Percentiles rank a stretch among this genome's conserved stretches.
These are phyloP conservation scores for Zootermopsis nevadensis DNA, from an alignment of 2,888 invertebrate genomes.

Conservation along the genomic window DNA sequence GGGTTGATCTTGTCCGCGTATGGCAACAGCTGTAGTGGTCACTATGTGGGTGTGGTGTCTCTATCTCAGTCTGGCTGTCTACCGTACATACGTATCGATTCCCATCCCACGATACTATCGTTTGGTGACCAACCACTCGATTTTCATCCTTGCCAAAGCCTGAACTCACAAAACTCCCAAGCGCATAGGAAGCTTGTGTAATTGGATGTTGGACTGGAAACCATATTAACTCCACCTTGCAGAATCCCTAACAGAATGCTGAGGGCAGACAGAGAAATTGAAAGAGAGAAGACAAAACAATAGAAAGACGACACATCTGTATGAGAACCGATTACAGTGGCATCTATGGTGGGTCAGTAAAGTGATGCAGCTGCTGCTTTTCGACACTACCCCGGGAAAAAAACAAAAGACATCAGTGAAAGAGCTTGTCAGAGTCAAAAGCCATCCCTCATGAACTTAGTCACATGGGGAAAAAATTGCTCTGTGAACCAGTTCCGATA, in stretches of 20 bases:
- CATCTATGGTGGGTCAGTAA: not conserved
- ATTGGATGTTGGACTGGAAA: conserved; percentile 51
- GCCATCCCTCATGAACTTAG: not conserved
- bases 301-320: not conserved
- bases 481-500: no score
- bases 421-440: not conserved
- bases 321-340: not conserved
- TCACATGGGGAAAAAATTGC: no score
- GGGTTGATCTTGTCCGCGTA: conserved; percentile 35
- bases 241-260: not conserved
- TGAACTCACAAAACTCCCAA: conserved; percentile 32
- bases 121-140: conserved; percentile 13
- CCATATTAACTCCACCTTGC: conserved; percentile 46
- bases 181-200: conserved; percentile 40
- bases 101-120: not conserved
- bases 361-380: not conserved
- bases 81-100: not conserved
- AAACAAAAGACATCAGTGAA: conserved; percentile 3
- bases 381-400: not conserved
- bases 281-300: not conserved
- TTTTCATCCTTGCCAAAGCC: conserved; percentile 11
- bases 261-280: conserved; percentile 1
- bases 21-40: conserved; percentile 45
- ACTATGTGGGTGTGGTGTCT: conserved; percentile 18
- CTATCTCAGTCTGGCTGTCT: not conserved